Evolutionary conservation across 2,888 invertebrate genomes (phyloP).

Genomic region (Cosmia pyralina): DNA sequence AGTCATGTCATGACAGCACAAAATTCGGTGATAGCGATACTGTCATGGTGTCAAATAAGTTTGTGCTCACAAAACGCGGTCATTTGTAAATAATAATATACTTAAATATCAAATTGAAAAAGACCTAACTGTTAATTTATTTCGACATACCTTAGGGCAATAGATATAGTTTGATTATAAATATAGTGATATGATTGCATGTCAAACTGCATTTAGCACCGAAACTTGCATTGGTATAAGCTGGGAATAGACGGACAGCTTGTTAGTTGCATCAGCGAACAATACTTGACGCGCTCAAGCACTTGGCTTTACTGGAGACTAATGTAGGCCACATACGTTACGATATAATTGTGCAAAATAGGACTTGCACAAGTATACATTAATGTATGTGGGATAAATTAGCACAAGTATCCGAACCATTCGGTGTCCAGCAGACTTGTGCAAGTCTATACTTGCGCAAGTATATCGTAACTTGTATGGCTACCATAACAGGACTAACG

Average conservation of each 20-base stretch:
- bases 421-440: no score
- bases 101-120: slow-evolving; percentile 1
- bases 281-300: slow-evolving; percentile 8
- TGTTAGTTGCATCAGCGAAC: slow-evolving; percentile 1
- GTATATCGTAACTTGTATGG: no score
- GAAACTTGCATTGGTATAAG: slow-evolving; percentile 24
- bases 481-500: not conserved
- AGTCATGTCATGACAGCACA: slow-evolving; percentile 22
- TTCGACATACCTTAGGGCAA: not conserved
- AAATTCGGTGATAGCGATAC: slow-evolving; percentile 18
- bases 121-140: not conserved
- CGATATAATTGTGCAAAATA: no score
- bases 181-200: slow-evolving; percentile 25
- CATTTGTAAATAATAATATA: not conserved
- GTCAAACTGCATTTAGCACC: slow-evolving; percentile 32
- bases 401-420: no score
- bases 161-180: slow-evolving; percentile 3
- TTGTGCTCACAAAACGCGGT: not conserved
- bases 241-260: slow-evolving; percentile 41
- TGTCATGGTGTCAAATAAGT: slow-evolving; percentile 21
- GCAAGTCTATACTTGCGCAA: no score
- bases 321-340: no score
- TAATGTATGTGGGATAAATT: no score
- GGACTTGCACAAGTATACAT: no score
- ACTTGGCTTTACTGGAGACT: slow-evolving; percentile 8